Evolutionary conservation across 2,797 vertebrate species (phyloP).

Genomic region (Emys orbicularis): DNA sequence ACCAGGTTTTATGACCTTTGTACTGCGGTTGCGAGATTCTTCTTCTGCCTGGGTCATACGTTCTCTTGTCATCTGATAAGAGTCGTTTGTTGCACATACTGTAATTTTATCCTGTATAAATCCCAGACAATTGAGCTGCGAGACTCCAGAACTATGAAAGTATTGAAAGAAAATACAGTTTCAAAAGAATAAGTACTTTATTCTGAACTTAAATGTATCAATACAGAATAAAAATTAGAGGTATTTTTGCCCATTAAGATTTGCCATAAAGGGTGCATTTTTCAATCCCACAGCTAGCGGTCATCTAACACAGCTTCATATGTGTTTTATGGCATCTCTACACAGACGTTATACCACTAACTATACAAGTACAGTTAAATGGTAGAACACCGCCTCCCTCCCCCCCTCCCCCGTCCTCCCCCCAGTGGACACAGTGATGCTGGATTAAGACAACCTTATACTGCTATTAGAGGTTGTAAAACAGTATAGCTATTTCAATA

Average conservation of each 20-base stretch:
- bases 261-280: neutral
- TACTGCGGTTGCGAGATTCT: constrained; percentile 90
- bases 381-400: neutral
- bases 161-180: constrained; percentile 45
- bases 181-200: constrained; percentile 46
- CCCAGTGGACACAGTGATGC: neutral
- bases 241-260: no score
- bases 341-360: neutral
- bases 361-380: neutral
- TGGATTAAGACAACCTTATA: neutral
- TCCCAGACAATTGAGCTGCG: constrained; percentile 89
- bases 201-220: neutral
- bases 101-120: constrained; percentile 93
- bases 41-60: constrained; percentile 91
- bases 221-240: neutral
- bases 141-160: constrained; percentile 86
- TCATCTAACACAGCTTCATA: fast-evolving
- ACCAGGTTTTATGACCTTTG: constrained; percentile 93
- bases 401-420: no score
- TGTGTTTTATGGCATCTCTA: neutral
- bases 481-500: fast-evolving
- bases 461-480: fast-evolving
- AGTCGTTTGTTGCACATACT: constrained; percentile 92
- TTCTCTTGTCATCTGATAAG: constrained; percentile 90
- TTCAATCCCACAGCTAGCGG: neutral